phyloP scores from a whole-genome alignment of 2,888 invertebrate species.

The Melanchra persicariae region DNA sequence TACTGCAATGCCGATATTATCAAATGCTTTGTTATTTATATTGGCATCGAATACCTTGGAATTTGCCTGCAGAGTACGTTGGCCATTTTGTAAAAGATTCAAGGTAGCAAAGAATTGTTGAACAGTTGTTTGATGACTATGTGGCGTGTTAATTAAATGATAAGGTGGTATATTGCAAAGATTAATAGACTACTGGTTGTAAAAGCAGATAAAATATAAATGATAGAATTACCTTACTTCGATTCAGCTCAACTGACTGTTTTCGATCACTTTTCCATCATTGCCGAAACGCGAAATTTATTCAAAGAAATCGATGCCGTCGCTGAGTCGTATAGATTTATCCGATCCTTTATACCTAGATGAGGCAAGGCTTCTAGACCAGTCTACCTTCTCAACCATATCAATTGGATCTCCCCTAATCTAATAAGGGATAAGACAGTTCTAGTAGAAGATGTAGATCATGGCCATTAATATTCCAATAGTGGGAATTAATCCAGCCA shows the following conservation, averaged over 20 bases:
- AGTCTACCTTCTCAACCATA: constrained; percentile 4
- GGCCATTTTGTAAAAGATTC: constrained; percentile 14
- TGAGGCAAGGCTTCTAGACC: constrained; percentile 12
- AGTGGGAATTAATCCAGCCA: constrained; percentile 58
- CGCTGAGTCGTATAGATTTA: neutral
- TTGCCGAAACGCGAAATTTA: neutral
- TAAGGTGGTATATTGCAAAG: neutral
- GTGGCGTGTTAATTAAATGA: too few relatives aligned
- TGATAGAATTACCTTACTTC: neutral
- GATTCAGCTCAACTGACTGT: neutral
- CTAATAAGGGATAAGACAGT: constrained; percentile 38
- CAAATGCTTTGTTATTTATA: constrained; percentile 20
- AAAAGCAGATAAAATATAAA: too few relatives aligned
- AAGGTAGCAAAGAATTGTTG: neutral
- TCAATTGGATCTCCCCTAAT: constrained; percentile 55
- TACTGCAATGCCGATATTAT: constrained; percentile 29
- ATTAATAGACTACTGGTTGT: too few relatives aligned
- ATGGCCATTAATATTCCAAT: constrained; percentile 57
- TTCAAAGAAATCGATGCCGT: neutral
- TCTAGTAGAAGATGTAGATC: constrained; percentile 21
- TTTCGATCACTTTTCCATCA: neutral
- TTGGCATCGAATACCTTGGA: constrained; percentile 7
- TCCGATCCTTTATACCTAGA: constrained; percentile 6
- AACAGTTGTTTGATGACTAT: constrained; percentile 19
- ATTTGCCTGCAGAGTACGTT: constrained; percentile 13